Conservation (phyloP, 2,113 vertebrate species). For the Aegithalos caudatus region DNA sequence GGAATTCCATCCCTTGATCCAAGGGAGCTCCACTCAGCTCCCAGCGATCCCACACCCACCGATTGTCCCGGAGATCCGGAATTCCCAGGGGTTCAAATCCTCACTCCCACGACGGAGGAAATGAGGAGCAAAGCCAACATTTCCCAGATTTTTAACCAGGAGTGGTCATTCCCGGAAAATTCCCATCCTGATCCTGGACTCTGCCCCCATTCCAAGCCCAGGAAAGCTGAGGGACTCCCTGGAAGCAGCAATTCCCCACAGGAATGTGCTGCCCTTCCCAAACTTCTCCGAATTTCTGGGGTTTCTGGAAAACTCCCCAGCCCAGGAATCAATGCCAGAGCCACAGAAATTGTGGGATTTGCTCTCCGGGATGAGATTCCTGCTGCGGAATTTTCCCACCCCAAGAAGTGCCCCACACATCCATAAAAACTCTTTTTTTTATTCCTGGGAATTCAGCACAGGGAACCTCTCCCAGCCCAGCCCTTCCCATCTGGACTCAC, state of each 20-base stretch:
- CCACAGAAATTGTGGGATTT: background rate
- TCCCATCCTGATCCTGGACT: background rate
- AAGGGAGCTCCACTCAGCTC: background rate
- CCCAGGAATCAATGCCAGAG: accelerated
- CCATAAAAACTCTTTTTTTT: background rate
- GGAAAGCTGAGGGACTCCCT: background rate
- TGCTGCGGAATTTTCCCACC: accelerated
- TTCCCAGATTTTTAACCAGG: background rate
- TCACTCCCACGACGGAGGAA: accelerated
- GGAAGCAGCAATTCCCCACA: accelerated
- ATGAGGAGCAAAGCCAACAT: background rate
- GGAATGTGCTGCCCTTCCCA: background rate
- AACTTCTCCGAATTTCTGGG: too few species aligned
- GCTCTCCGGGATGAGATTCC: background rate
- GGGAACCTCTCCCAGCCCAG: accelerated
- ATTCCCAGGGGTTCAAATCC: background rate
- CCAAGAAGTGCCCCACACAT: background rate
- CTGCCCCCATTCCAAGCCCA: background rate
- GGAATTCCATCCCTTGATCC: accelerated
- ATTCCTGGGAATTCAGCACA: background rate
- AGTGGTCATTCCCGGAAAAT: background rate
- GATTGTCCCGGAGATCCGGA: background rate
- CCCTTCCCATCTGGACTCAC: slow-evolving; percentile 57
- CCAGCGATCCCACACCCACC: background rate
- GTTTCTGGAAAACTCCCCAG: background rate